These are phyloP conservation scores for Aromia moschata DNA, from an alignment of 2,888 invertebrate genomes.

Conservation along the genomic window DNA sequence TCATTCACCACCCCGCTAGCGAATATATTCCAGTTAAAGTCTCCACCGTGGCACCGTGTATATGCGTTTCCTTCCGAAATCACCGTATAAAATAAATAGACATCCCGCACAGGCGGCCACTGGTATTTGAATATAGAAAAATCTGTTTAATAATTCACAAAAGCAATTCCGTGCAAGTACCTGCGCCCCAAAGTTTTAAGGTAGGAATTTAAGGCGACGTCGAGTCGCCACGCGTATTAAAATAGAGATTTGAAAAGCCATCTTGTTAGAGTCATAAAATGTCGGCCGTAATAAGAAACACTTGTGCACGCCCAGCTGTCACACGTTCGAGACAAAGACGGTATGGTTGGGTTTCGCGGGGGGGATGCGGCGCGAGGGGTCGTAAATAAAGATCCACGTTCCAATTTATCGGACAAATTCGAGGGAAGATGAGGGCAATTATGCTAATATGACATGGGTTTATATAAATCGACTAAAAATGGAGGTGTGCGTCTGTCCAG, in stretches of 20 bases:
- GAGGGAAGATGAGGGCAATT: conserved; percentile 26
- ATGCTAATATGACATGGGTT: conserved; percentile 31
- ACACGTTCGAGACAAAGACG: conserved; percentile 41
- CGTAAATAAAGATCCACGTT: conserved; percentile 24
- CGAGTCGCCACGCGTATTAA: conserved; percentile 17
- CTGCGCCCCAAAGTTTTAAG: not conserved
- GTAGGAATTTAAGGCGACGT: conserved; percentile 14
- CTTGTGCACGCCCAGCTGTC: conserved; percentile 42
- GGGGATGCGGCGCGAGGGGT: conserved; percentile 13
- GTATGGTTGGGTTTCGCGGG: conserved; percentile 30
- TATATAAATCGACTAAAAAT: conserved; percentile 11
- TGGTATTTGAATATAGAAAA: no score
- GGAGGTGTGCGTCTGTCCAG: no score
- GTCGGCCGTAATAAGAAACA: conserved; percentile 41
- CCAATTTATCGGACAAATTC: conserved; percentile 25
- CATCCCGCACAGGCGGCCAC: no score
- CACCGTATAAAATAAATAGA: no score
- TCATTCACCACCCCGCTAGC: no score
- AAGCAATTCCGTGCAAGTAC: not conserved
- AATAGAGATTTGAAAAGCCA: conserved; percentile 38
- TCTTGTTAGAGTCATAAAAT: conserved; percentile 43
- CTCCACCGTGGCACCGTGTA: no score
- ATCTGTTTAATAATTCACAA: not conserved
- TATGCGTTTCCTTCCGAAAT: no score
- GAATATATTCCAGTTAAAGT: no score